phyloP scores from a whole-genome alignment of 2,888 invertebrate genomes.

The Cerastis rubricosa region DNA sequence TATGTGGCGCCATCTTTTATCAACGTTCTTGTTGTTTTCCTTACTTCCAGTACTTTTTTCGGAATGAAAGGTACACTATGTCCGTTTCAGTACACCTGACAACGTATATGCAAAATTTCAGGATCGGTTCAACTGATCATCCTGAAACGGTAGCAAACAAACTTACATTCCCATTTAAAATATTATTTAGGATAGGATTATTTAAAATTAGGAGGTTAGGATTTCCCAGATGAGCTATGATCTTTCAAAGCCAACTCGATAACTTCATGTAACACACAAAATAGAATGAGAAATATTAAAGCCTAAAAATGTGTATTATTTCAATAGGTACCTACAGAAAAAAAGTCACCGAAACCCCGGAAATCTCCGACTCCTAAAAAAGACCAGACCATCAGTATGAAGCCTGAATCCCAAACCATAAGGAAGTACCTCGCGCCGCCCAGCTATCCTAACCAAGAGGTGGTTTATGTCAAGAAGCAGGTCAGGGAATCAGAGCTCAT shows the following conservation, averaged over 20 bases:
- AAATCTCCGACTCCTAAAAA: slow-evolving; percentile 62
- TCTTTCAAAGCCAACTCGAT: background rate
- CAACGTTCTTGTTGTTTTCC: too few relatives aligned
- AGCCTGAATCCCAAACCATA: slow-evolving; percentile 66
- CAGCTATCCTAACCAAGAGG: slow-evolving; percentile 84
- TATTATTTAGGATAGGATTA: too few relatives aligned
- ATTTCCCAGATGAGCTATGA: background rate
- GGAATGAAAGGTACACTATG: too few relatives aligned
- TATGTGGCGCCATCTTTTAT: too few relatives aligned
- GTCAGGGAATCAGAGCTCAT: slow-evolving; percentile 85
- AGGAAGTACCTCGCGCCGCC: slow-evolving; percentile 80
- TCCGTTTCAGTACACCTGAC: too few relatives aligned
- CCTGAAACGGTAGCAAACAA: too few relatives aligned
- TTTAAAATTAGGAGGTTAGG: too few relatives aligned
- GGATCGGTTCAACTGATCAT: too few relatives aligned
- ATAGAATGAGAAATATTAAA: background rate
- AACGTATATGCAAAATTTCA: too few relatives aligned
- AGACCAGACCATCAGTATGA: slow-evolving; percentile 33
- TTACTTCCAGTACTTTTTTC: too few relatives aligned
- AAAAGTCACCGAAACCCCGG: slow-evolving; percentile 67
- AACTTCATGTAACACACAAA: background rate
- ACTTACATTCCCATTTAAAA: too few relatives aligned
- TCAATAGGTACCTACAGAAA: slow-evolving; percentile 52
- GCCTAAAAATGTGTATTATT: background rate
- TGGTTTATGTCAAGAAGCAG: slow-evolving; percentile 85